Base-by-base conservation (phyloP, 1,140 invertebrate species). In the Zelostemma sp. region DNA sequence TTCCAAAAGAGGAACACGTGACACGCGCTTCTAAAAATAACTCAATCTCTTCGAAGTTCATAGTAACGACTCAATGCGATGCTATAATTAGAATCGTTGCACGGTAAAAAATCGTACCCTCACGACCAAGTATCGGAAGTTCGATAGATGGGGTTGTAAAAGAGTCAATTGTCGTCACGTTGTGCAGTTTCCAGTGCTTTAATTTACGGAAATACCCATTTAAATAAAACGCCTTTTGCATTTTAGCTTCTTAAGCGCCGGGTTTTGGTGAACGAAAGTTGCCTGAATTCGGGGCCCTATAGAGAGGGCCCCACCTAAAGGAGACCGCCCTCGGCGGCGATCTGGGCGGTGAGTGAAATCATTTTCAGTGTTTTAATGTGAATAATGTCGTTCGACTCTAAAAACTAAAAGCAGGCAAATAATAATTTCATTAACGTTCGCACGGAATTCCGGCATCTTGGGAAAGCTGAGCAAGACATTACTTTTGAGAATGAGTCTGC, bases 171-270 rank as follows among this genome's bases (percentile, higher is more conserved):
- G 12, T 12, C 35, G 21, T 50, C 60, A 63, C 46, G 31, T 41
- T 50, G 16, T n/a, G 1, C 15, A 51, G 0, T 41, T 15, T 1
- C 33, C 11, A 40, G 12, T 17, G 21, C 41, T 1, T 14, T 43
- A 43, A 43, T 19, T 19, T 6, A 28, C 25, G 8, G 25, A 6
- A 41, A 41, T 41, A 41, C 12, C 15, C 6, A 41, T 3, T 28
- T 3, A 28, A 46, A 18, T 19, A 18, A 19, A 5, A 46, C 17
- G 56, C 45, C n/a, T 35, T 35, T 35, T 35, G 11, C 11, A 74
- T 79, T 79, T 8, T 68, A 84, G 82, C 82, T 84, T 79, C 73
- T 63, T 73, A 78, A 84, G 80, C 79, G 82, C 80, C 47, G 60
- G 66, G 71, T 80, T 81, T 80, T 77, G 74, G 72, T 70, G 70